These are phyloP conservation scores for Brachionus rubens DNA, from an alignment of 1,140 invertebrate species.

Conservation along the genomic window DNA sequence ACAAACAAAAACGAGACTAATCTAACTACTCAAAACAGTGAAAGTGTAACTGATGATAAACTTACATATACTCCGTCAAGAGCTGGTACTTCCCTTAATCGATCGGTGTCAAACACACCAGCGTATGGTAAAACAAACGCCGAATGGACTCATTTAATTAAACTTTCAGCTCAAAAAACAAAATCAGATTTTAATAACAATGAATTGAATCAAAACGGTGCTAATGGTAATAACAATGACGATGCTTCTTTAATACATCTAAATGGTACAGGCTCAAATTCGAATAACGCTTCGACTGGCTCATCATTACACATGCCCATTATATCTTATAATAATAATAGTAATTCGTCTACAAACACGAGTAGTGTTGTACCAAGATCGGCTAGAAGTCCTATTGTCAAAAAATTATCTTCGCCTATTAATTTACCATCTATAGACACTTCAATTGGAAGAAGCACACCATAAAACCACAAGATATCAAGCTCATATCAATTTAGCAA, in stretches of 20 bases:
- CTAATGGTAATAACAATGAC: not conserved
- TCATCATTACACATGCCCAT: slow-evolving; percentile 40
- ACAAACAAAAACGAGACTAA: not conserved
- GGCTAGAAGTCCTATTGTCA: slow-evolving; percentile 24
- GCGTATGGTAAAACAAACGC: slow-evolving; percentile 3
- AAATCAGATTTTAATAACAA: slow-evolving; percentile 29
- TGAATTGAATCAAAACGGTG: slow-evolving; percentile 18
- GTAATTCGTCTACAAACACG: slow-evolving; percentile 25
- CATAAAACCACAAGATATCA: no score
- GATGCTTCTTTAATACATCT: slow-evolving; percentile 30
- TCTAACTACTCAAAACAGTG: not conserved
- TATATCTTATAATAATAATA: slow-evolving; percentile 15
- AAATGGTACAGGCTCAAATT: slow-evolving; percentile 1
- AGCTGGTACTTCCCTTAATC: slow-evolving; percentile 1
- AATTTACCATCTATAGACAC: slow-evolving; percentile 44
- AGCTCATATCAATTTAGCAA: no score
- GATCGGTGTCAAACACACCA: slow-evolving; percentile 7
- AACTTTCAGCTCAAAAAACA: not conserved
- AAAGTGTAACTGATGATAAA: slow-evolving; percentile 2
- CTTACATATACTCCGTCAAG: not conserved
- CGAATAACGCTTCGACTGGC: slow-evolving; percentile 35
- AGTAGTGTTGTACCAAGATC: not conserved
- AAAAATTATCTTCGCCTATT: slow-evolving; percentile 27
- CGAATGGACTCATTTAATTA: slow-evolving; percentile 45
- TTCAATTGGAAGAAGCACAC: slow-evolving; percentile 24